phyloP scores from a whole-genome alignment of 1,140 invertebrate species.

The Ruditapes philippinarum region DNA sequence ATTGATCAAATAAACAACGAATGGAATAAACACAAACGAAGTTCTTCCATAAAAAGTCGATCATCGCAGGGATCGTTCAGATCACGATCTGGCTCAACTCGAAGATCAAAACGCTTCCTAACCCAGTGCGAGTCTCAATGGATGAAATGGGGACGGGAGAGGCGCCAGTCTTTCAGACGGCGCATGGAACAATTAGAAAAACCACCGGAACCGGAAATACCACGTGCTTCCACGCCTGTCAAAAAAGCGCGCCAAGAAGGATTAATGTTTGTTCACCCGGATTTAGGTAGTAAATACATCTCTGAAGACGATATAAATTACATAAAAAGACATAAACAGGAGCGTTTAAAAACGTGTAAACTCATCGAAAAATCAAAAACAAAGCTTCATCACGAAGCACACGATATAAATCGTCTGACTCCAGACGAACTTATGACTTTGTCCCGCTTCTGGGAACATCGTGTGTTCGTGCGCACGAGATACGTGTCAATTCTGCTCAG shows the following conservation, averaged over 20 bases:
- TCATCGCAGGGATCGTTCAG: slow-evolving; percentile 76
- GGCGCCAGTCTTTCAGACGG: slow-evolving; percentile 80
- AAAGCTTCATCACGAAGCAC: slow-evolving; percentile 70
- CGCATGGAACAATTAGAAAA: slow-evolving; percentile 81
- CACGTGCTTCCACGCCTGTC: slow-evolving; percentile 83
- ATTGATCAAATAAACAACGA: slow-evolving; percentile 76
- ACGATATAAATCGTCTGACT: slow-evolving; percentile 76
- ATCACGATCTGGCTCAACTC: slow-evolving; percentile 72
- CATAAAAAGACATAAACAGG: slow-evolving; percentile 78
- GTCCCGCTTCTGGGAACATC: slow-evolving; percentile 84
- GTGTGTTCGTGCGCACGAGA: slow-evolving; percentile 79
- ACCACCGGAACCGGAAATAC: slow-evolving; percentile 70
- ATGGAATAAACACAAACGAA: slow-evolving; percentile 72
- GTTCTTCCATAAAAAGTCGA: slow-evolving; percentile 72
- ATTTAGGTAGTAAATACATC: slow-evolving; percentile 82
- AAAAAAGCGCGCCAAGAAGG: slow-evolving; percentile 85
- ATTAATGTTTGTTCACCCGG: slow-evolving; percentile 83
- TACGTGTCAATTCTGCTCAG: slow-evolving; percentile 79
- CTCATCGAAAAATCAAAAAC: slow-evolving; percentile 82
- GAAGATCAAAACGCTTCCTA: slow-evolving; percentile 72
- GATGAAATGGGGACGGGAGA: slow-evolving; percentile 84
- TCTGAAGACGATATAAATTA: slow-evolving; percentile 83
- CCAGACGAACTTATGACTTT: slow-evolving; percentile 81
- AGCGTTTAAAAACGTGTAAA: slow-evolving; percentile 79
- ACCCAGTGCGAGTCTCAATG: slow-evolving; percentile 79